Percentiles rank a stretch among this genome's conserved stretches.
Evolutionary conservation across 2,888 invertebrate genomes (phyloP).

Genomic region (Meliscaeva auricollis): DNA sequence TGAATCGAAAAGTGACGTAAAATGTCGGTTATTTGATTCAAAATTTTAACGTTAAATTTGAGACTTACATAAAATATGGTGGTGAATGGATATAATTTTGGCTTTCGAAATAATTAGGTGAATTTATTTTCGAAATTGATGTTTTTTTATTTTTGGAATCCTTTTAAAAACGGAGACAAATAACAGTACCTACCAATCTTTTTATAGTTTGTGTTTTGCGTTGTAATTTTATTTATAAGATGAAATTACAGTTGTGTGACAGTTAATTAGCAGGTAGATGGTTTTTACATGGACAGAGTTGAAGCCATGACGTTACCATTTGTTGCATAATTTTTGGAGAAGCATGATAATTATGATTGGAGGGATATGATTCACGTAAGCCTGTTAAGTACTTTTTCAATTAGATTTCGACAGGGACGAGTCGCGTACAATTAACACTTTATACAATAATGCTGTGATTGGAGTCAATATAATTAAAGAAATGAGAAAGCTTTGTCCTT

Average conservation of each 20-base stretch:
- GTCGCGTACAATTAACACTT: too few species aligned
- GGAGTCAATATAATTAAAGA: too few species aligned
- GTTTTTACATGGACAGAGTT: too few species aligned
- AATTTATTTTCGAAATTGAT: slow-evolving; percentile 4
- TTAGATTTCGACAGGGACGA: too few species aligned
- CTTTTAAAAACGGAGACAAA: background rate
- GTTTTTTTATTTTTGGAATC: background rate
- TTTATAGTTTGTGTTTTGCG: background rate
- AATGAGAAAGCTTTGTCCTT: too few species aligned
- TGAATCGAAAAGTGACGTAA: slow-evolving; percentile 15
- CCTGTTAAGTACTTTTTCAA: too few species aligned
- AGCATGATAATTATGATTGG: too few species aligned
- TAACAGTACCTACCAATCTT: background rate
- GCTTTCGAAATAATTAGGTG: slow-evolving; percentile 1
- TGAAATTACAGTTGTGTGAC: background rate
- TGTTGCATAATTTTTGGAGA: too few species aligned
- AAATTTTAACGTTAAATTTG: background rate
- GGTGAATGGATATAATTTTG: background rate
- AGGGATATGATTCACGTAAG: too few species aligned
- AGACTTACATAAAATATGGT: background rate
- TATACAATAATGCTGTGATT: too few species aligned
- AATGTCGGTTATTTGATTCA: background rate
- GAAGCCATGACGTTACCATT: too few species aligned
- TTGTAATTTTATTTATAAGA: background rate
- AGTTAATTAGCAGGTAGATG: too few species aligned